A percentile compares a stretch with the other conserved stretches of the same genome.
phyloP scores from a whole-genome alignment of 2,113 vertebrate species.

The Eptatretus burgeri region DNA sequence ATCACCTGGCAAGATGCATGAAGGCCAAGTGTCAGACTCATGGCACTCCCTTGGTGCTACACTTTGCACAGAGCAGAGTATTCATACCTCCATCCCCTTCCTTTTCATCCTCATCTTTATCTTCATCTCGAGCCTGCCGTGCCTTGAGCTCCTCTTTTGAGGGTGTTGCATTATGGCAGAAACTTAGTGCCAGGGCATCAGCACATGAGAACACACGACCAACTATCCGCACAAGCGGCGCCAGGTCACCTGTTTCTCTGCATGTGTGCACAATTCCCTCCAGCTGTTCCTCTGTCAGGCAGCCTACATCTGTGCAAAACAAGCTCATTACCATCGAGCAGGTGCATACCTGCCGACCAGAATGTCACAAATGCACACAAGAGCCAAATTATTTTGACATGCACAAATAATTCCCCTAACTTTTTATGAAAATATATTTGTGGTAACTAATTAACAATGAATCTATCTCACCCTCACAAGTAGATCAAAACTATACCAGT shows the following conservation, averaged over 20 bases:
- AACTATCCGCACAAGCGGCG: constrained; percentile 50
- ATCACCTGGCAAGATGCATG: no score
- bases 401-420: no score
- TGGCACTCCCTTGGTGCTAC: no score
- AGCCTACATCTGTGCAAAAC: constrained; percentile 35
- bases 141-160: constrained; percentile 54
- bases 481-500: not conserved
- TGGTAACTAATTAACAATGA: not conserved
- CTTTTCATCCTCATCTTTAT: constrained; percentile 91
- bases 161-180: constrained; percentile 39
- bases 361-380: no score
- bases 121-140: constrained; percentile 76
- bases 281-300: constrained; percentile 55
- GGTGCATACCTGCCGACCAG: no score
- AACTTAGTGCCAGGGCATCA: constrained; percentile 58
- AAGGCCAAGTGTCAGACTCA: no score
- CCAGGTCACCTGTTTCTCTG: constrained; percentile 47
- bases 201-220: constrained; percentile 69
- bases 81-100: constrained; percentile 35
- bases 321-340: no score
- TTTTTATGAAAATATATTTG: no score
- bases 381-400: no score
- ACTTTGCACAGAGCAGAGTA: no score
- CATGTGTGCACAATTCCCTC: constrained; percentile 56
- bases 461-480: not conserved